phyloP scores from a whole-genome alignment of 2,888 invertebrate genomes.

The Xanthostigma xanthostigma region DNA sequence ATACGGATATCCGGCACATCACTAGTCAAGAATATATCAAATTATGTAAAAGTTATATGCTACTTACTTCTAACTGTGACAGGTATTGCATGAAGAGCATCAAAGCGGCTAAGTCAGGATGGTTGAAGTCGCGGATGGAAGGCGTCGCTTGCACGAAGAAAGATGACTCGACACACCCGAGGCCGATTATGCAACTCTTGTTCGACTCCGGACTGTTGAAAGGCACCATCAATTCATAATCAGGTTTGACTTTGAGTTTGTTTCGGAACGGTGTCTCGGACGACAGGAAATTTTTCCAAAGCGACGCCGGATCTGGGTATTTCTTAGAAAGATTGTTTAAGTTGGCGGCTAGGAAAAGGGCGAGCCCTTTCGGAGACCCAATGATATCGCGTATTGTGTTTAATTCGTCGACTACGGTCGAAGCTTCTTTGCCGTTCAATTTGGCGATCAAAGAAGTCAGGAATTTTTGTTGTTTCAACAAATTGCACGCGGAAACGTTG shows the following conservation, averaged over 20 bases:
- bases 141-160: conserved; percentile 53
- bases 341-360: conserved; percentile 59
- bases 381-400: conserved; percentile 42
- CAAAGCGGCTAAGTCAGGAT: conserved; percentile 55
- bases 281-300: conserved; percentile 34
- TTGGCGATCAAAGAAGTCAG: conserved; percentile 48
- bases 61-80: conserved; percentile 60
- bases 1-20: too few relatives aligned
- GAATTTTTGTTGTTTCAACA: conserved; percentile 64
- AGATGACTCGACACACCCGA: conserved; percentile 69
- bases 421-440: conserved; percentile 33
- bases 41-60: neutral
- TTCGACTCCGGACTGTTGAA: conserved; percentile 22
- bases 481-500: conserved; percentile 53
- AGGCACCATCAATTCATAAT: conserved; percentile 27
- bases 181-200: conserved; percentile 53
- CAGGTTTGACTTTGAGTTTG: conserved; percentile 29
- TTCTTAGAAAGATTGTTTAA: conserved; percentile 38
- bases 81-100: conserved; percentile 73
- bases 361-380: conserved; percentile 41
- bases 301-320: conserved; percentile 30
- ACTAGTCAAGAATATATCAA: too few relatives aligned
- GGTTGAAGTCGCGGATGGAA: conserved; percentile 44
- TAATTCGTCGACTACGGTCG: conserved; percentile 36
- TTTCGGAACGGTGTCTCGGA: neutral